Percentiles rank a stretch among this genome's conserved stretches.
phyloP scores from a whole-genome alignment of 2,113 vertebrate species.

The Seriola dumerili region DNA sequence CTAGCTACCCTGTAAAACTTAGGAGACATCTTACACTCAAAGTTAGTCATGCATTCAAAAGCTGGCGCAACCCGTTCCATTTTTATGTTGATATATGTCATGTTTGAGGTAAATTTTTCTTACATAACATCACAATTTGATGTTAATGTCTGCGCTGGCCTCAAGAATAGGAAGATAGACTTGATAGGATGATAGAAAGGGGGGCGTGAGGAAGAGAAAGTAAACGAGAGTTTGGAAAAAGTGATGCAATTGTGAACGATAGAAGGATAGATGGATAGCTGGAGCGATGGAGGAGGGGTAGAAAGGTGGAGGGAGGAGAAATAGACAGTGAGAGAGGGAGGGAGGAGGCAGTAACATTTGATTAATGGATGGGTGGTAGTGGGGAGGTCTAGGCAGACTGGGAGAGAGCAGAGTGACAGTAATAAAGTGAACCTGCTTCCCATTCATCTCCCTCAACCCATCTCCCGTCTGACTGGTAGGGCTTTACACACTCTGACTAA shows the following conservation, averaged over 20 bases:
- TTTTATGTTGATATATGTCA: conserved; percentile 28
- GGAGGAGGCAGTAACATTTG: conserved; percentile 79
- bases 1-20: not conserved
- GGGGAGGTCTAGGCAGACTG: conserved; percentile 95
- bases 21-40: not conserved
- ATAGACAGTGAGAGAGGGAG: conserved; percentile 78
- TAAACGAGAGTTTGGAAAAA: conserved; percentile 59
- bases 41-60: not conserved
- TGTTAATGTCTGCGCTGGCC: conserved; percentile 4
- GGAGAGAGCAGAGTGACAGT: conserved; percentile 99
- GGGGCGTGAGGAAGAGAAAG: conserved; percentile 39
- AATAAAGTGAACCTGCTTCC: conserved; percentile 97
- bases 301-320: conserved; percentile 73
- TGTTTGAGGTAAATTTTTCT: not conserved
- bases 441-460: conserved; percentile 99
- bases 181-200: conserved; percentile 44
- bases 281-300: conserved; percentile 62
- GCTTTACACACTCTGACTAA: conserved; percentile 95
- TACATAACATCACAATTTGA: conserved; percentile 22
- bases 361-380: conserved; percentile 88
- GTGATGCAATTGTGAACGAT: conserved; percentile 58
- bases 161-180: conserved; percentile 20
- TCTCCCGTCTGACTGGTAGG: conserved; percentile 90
- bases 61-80: not conserved
- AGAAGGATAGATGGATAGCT: conserved; percentile 59